Base-by-base conservation (phyloP, 2,888 invertebrate genomes). In the Pteria penguin region DNA sequence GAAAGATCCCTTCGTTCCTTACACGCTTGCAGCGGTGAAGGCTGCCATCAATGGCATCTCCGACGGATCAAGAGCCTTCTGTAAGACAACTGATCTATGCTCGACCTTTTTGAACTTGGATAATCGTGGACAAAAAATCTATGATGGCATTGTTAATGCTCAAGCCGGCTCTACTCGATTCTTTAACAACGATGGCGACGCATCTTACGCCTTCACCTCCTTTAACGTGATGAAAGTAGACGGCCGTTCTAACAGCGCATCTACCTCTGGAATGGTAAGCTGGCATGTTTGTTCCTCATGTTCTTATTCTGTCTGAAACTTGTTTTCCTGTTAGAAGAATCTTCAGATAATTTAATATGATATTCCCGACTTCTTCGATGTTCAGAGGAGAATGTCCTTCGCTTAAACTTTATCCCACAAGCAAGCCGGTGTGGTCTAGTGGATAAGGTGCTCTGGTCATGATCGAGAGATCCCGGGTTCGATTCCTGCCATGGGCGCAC, bases 1-100 rank as follows among this genome's bases (percentile, higher is more conserved):
- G 27, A 36, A 36, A 27, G 84, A 86, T 63, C 76, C 70, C 3
- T 82, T 82, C 57, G 82, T 86, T 4, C 84, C 87, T 0, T 86
- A 79, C 76, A 88, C 86, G 26, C 79, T 89, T 11, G 82, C 86
- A 78, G 89, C 89, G 0, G 87, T 88, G 0, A 81, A 85, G 8
- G 84, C 88, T 4, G 77, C 87, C 26, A 80, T 88, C 11, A 66
- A 78, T 5, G 89, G 87, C 4, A 70, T 85, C 1, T 76, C 80
- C 8, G 61, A 62, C 1, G 85, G 86, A 4, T 76, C 82, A 1
- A 27, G 2, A 8, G 33, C 33, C 4, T 57, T 33, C 27, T 81
- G 82, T 66, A 61, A 14, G 22, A 36, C 60, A 18, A 11, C 32
- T 24, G 81, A 81, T 27, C 60, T 85, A 0, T 88, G 88, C 68